phyloP scores from a whole-genome alignment of 2,113 vertebrate species.

The Corythornis vintsioides region DNA sequence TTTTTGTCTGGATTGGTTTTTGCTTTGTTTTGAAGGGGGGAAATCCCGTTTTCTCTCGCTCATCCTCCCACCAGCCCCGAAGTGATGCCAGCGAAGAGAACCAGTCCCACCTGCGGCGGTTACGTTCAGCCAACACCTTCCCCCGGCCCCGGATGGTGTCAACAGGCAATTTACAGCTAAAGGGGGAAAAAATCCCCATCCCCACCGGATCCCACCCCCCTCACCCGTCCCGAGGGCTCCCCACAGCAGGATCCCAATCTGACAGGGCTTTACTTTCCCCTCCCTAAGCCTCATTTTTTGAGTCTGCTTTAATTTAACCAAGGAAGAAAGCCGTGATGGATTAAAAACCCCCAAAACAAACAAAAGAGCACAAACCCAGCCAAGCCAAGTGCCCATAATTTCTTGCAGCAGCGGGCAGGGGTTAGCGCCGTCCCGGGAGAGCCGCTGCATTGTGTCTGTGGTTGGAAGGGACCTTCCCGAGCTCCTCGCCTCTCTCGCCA shows the following conservation, averaged over 20 bases:
- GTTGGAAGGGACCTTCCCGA: not conserved
- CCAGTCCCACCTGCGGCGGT: rapidly evolving
- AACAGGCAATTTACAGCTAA: rapidly evolving
- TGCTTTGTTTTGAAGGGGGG: not conserved
- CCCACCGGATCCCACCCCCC: rapidly evolving
- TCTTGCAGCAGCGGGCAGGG: not conserved
- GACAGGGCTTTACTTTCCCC: not conserved
- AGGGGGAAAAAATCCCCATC: not conserved
- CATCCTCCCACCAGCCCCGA: rapidly evolving
- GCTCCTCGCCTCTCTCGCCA: not conserved
- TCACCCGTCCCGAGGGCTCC: not conserved
- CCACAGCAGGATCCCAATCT: rapidly evolving
- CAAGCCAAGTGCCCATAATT: not conserved
- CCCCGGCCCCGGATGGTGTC: rapidly evolving
- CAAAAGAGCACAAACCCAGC: not conserved
- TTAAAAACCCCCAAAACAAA: too few species aligned
- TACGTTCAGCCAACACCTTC: not conserved
- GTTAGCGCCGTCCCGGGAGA: not conserved
- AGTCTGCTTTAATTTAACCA: not conserved
- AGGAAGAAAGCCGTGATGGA: not conserved
- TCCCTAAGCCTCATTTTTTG: not conserved
- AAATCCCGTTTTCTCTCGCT: rapidly evolving
- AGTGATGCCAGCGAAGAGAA: rapidly evolving
- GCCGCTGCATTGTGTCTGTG: not conserved
- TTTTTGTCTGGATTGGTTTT: not conserved